These are phyloP conservation scores for Drosophila lacertosa DNA, from an alignment of 1,140 invertebrate species.

Conservation along the genomic window DNA sequence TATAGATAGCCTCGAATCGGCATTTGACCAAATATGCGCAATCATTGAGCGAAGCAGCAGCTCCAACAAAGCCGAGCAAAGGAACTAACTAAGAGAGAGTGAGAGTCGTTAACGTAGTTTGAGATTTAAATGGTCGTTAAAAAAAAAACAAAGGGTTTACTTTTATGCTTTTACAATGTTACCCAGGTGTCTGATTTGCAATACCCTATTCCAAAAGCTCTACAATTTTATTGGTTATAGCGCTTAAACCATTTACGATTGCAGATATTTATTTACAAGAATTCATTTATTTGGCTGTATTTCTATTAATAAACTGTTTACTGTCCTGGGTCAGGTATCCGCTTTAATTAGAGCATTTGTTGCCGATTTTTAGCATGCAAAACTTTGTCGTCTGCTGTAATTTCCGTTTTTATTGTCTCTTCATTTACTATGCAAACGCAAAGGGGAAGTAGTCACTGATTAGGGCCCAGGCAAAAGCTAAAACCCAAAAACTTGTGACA, in stretches of 20 bases:
- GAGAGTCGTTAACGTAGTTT: background rate
- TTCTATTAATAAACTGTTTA: slow-evolving; percentile 36
- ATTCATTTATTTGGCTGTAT: slow-evolving; percentile 17
- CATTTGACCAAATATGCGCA: slow-evolving; percentile 85
- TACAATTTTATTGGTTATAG: slow-evolving; percentile 53
- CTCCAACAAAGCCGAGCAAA: slow-evolving; percentile 1
- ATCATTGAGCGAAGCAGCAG: slow-evolving; percentile 63
- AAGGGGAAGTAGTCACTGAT: slow-evolving; percentile 31
- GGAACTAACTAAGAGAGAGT: slow-evolving; percentile 13
- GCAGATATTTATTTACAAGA: slow-evolving; percentile 10
- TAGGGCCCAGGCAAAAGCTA: slow-evolving; percentile 15
- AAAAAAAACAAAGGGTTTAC: slow-evolving; percentile 8
- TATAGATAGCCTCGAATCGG: slow-evolving; percentile 88
- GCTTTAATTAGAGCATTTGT: slow-evolving; percentile 30
- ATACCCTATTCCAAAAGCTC: slow-evolving; percentile 56
- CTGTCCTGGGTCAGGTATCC: slow-evolving; percentile 11
- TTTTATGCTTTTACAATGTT: slow-evolving; percentile 32
- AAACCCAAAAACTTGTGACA: slow-evolving; percentile 37
- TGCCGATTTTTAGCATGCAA: slow-evolving; percentile 4
- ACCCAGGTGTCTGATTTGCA: slow-evolving; percentile 46
- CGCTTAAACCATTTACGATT: slow-evolving; percentile 4
- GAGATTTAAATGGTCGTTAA: background rate
- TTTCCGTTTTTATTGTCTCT: slow-evolving; percentile 39
- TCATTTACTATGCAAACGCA: slow-evolving; percentile 32
- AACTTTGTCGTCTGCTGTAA: slow-evolving; percentile 31